These are phyloP conservation scores for Phengaris alcon DNA, from an alignment of 2,888 invertebrate species.

Conservation along the genomic window DNA sequence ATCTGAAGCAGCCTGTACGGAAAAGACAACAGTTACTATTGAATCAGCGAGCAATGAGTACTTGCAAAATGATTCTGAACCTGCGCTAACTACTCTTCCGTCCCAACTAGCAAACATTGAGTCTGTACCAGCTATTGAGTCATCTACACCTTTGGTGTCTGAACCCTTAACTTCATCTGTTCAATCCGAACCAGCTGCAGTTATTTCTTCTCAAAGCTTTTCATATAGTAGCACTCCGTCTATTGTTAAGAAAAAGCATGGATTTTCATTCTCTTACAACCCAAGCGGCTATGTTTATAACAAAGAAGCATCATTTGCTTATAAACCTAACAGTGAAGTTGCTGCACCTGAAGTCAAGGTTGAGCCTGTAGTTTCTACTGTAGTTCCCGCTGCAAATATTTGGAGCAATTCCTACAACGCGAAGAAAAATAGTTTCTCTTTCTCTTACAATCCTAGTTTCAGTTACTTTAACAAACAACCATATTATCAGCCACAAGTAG, in stretches of 20 bases:
- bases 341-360: not conserved
- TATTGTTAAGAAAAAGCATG: conserved; percentile 16
- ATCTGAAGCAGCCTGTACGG: not conserved
- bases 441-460: conserved; percentile 16
- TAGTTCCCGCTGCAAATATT: conserved; percentile 3
- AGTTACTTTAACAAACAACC: conserved; percentile 6
- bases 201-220: conserved; percentile 5
- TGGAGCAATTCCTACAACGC: not conserved
- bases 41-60: not conserved
- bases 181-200: not conserved
- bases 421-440: conserved; percentile 17
- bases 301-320: conserved; percentile 7
- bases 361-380: not conserved
- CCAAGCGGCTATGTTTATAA: conserved; percentile 13
- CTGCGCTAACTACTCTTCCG: not conserved
- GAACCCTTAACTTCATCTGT: not conserved
- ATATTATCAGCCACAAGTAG: conserved; percentile 16
- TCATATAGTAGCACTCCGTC: not conserved
- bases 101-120: not conserved
- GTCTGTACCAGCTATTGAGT: not conserved
- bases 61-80: not conserved
- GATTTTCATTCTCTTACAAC: conserved; percentile 23
- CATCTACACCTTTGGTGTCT: conserved; percentile 9
- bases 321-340: not conserved
- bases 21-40: not conserved